A percentile compares a stretch with the other conserved stretches of the same genome.
Evolutionary conservation across 2,797 vertebrate species (phyloP).

Genomic region (Pseudocheirus occidentalis): DNA sequence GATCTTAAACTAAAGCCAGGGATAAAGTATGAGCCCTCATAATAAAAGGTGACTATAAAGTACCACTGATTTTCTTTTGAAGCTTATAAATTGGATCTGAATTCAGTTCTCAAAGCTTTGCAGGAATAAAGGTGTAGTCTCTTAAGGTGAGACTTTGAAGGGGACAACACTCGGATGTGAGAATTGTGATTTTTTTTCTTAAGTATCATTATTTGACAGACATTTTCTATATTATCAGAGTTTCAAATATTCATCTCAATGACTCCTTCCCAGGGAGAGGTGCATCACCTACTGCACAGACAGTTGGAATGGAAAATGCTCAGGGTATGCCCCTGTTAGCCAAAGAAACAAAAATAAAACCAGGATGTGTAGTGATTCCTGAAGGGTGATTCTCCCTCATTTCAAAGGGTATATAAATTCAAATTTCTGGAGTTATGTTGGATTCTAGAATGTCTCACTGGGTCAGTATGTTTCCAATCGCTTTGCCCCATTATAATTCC

Average conservation of each 20-base stretch:
- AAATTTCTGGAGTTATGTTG: slow-evolving; percentile 56
- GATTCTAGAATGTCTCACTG: slow-evolving; percentile 5
- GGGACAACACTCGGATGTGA: not conserved
- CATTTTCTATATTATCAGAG: slow-evolving; percentile 15
- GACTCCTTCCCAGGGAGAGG: slow-evolving; percentile 30
- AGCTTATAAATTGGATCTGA: not conserved
- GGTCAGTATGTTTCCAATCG: slow-evolving; percentile 35
- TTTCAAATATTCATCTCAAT: slow-evolving; percentile 12
- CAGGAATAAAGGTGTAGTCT: not conserved
- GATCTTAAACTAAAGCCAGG: slow-evolving; percentile 4
- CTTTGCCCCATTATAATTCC: slow-evolving; percentile 30
- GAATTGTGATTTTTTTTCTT: slow-evolving; percentile 46
- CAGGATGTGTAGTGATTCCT: slow-evolving; percentile 46
- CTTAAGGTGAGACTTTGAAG: not conserved
- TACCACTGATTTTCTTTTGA: not conserved
- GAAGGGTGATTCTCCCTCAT: slow-evolving; percentile 61
- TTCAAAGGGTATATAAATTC: slow-evolving; percentile 52
- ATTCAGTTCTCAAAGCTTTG: not conserved
- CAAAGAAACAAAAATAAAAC: not conserved
- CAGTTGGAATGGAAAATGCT: slow-evolving; percentile 64
- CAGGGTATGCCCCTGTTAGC: slow-evolving; percentile 29
- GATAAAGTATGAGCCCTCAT: not conserved
- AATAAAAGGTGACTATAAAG: slow-evolving; percentile 14
- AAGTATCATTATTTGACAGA: slow-evolving; percentile 34
- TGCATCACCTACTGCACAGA: slow-evolving; percentile 46